These are phyloP conservation scores for Stomatorhinus walkeri DNA, from an alignment of 2,797 vertebrate genomes.

Conservation along the genomic window DNA sequence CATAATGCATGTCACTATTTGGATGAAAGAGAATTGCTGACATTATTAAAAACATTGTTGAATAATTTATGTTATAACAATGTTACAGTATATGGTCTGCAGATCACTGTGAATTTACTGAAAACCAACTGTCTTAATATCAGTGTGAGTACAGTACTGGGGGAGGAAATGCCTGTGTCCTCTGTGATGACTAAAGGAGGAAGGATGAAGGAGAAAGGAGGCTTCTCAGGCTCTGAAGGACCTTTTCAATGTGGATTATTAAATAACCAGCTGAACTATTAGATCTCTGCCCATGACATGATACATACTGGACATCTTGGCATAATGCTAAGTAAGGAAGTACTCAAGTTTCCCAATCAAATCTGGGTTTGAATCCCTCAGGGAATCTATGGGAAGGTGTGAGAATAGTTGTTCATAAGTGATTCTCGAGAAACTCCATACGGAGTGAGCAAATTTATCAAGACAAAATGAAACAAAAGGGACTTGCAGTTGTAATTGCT, in stretches of 20 bases:
- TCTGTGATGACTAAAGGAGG: too few species aligned
- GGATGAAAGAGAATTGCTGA: not conserved
- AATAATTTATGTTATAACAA: not conserved
- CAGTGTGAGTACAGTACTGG: not conserved
- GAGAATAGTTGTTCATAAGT: not conserved
- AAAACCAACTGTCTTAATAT: not conserved
- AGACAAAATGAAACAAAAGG: not conserved
- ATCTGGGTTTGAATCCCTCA: not conserved
- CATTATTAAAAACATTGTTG: not conserved
- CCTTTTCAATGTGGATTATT: not conserved
- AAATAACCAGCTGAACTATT: not conserved
- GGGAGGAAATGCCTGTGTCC: not conserved
- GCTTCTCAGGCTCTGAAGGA: not conserved
- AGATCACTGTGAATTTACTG: not conserved
- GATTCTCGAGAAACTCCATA: not conserved
- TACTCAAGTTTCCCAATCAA: not conserved
- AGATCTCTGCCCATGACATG: not conserved
- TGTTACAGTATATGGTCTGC: not conserved
- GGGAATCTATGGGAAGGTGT: not conserved
- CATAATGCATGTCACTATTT: not conserved
- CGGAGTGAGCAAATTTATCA: not conserved
- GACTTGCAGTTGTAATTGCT: not conserved
- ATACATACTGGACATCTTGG: not conserved
- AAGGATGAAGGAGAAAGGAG: too few species aligned
- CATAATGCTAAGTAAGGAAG: not conserved